These are phyloP conservation scores for Tipula lateralis DNA, from an alignment of 2,888 invertebrate genomes.

Conservation along the genomic window DNA sequence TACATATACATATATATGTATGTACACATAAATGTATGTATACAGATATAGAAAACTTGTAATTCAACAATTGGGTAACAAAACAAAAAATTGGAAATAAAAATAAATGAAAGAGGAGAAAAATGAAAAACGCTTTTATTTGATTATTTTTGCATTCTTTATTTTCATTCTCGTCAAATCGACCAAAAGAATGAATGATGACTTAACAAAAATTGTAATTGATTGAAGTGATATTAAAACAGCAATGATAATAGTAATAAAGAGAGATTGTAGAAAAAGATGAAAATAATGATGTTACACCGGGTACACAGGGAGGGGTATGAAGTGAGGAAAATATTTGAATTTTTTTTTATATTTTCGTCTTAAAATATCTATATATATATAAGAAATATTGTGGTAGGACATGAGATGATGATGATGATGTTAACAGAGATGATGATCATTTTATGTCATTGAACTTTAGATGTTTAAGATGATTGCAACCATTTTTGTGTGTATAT, in stretches of 20 bases:
- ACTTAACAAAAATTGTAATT: constrained; percentile 24
- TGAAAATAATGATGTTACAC: constrained; percentile 19
- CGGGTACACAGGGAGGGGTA: neutral
- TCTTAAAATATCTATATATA: neutral
- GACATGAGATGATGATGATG: constrained; percentile 24
- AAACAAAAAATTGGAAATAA: neutral
- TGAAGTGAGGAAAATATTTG: neutral
- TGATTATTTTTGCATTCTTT: constrained; percentile 24
- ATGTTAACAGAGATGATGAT: constrained; percentile 19
- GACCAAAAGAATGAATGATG: constrained; percentile 24
- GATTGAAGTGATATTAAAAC: constrained; percentile 24
- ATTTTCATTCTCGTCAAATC: constrained; percentile 24
- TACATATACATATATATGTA: neutral
- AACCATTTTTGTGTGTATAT: neutral
- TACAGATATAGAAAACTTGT: constrained; percentile 3
- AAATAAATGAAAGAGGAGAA: neutral
- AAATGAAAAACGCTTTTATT: constrained; percentile 14
- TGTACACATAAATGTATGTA: neutral
- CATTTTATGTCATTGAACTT: constrained; percentile 19
- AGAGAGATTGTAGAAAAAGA: constrained; percentile 19
- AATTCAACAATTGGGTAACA: constrained; percentile 24
- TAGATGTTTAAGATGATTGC: constrained; percentile 7
- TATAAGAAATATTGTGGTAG: constrained; percentile 24
- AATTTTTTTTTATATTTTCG: neutral
- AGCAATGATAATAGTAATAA: constrained; percentile 24